Conservation (phyloP, 2,113 vertebrate genomes). For the Ptilonorhynchus violaceus region DNA sequence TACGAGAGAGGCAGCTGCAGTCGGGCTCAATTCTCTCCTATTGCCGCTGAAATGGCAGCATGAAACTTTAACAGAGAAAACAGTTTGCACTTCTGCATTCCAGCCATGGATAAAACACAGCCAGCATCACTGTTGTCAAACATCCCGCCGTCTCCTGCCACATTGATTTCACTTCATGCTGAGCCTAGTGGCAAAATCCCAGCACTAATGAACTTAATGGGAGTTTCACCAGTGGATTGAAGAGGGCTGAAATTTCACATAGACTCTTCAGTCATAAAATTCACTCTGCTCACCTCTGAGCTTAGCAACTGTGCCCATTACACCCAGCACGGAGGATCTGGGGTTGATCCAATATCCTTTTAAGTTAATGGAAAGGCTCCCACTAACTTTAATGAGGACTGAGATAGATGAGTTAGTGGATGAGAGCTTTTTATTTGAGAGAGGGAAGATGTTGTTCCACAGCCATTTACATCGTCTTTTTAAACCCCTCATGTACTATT, state of each 20-base stretch:
- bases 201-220: neutral
- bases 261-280: constrained; percentile 2
- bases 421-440: neutral
- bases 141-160: neutral
- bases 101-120: neutral
- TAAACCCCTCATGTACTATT: neutral
- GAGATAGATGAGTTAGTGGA: neutral
- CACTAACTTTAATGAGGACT: constrained; percentile 8
- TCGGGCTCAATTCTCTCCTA: neutral
- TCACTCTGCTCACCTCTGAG: constrained; percentile 30
- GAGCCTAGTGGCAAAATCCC: constrained; percentile 20
- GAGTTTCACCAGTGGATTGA: neutral
- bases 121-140: constrained; percentile 5
- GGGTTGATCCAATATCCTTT: constrained; percentile 13
- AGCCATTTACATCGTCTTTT: neutral
- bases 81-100: neutral
- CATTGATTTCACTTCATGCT: neutral
- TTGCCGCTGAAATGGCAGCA: neutral
- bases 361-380: constrained; percentile 17
- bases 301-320: neutral
- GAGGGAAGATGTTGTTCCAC: neutral
- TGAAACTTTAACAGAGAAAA: neutral
- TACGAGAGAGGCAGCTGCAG: neutral
- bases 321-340: neutral
- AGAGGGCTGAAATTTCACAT: neutral